phyloP scores from a whole-genome alignment of 2,888 invertebrate species.

The Tachina grossa region DNA sequence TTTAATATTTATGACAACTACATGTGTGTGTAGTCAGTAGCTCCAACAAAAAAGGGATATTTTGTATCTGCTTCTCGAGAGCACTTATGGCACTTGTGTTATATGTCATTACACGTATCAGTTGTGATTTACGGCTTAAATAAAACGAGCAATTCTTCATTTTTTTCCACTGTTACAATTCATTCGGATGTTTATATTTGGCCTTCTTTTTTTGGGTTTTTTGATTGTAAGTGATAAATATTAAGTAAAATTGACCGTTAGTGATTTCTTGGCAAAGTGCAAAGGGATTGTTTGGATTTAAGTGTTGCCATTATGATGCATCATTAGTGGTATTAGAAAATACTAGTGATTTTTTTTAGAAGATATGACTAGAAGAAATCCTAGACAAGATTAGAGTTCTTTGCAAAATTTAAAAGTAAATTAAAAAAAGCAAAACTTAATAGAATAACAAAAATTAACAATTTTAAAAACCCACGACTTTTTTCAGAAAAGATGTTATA shows the following conservation, averaged over 20 bases:
- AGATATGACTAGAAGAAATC: too few species aligned
- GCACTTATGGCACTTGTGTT: slow-evolving; percentile 68
- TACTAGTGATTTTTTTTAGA: not conserved
- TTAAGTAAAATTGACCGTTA: slow-evolving; percentile 62
- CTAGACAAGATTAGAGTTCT: too few species aligned
- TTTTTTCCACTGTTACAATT: slow-evolving; percentile 71
- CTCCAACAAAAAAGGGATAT: slow-evolving; percentile 62
- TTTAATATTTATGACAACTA: slow-evolving; percentile 83
- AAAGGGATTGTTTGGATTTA: not conserved
- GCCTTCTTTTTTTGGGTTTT: slow-evolving; percentile 25
- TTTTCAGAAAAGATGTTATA: too few species aligned
- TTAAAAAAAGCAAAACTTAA: too few species aligned
- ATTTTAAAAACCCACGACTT: too few species aligned
- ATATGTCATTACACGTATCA: slow-evolving; percentile 71
- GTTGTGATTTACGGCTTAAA: slow-evolving; percentile 80
- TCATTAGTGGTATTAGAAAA: not conserved
- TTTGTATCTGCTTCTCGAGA: slow-evolving; percentile 70
- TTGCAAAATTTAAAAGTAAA: too few species aligned
- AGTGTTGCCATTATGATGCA: slow-evolving; percentile 68
- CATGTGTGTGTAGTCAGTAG: slow-evolving; percentile 33
- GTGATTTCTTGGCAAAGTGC: slow-evolving; percentile 38
- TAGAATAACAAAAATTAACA: too few species aligned
- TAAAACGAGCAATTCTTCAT: slow-evolving; percentile 80
- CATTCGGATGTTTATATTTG: slow-evolving; percentile 13
- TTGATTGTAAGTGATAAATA: slow-evolving; percentile 65